These are phyloP conservation scores for Pectinophora gossypiella DNA, from an alignment of 1,140 invertebrate genomes.

Conservation along the genomic window DNA sequence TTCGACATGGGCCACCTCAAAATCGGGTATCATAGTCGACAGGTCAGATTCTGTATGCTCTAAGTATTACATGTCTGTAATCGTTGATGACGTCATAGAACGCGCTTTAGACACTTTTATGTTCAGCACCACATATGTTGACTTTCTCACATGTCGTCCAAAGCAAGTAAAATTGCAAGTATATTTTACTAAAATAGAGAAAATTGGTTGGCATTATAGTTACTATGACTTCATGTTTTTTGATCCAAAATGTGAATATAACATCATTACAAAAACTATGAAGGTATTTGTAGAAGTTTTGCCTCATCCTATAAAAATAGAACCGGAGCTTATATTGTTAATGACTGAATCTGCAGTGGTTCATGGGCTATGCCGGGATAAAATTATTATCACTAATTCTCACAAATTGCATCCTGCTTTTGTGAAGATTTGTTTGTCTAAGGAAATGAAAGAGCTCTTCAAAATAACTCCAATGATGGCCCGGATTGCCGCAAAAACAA, in stretches of 20 bases:
- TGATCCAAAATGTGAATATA: neutral
- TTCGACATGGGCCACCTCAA: neutral
- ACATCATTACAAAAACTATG: neutral
- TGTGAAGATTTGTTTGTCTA: neutral
- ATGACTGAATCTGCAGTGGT: neutral
- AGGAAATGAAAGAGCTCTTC: neutral
- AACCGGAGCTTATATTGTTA: neutral
- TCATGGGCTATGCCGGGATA: neutral
- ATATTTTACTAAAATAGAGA: neutral
- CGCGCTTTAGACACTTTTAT: conserved; percentile 43
- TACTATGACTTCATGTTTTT: neutral
- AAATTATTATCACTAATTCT: neutral
- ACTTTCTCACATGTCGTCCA: conserved; percentile 22
- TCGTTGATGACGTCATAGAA: conserved; percentile 35
- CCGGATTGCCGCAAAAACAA: neutral
- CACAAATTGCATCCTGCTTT: neutral
- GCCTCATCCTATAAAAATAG: neutral
- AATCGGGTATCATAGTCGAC: no score
- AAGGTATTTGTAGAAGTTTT: neutral
- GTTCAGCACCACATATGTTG: conserved; percentile 37
- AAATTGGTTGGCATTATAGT: neutral
- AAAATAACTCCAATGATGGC: neutral
- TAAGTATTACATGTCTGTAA: no score
- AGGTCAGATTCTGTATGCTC: no score
- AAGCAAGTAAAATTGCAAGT: neutral